Percentiles rank a stretch among this genome's conserved stretches.
Evolutionary conservation across 2,113 vertebrate genomes (phyloP).

Genomic region (pig (Sus scrofa)): DNA sequence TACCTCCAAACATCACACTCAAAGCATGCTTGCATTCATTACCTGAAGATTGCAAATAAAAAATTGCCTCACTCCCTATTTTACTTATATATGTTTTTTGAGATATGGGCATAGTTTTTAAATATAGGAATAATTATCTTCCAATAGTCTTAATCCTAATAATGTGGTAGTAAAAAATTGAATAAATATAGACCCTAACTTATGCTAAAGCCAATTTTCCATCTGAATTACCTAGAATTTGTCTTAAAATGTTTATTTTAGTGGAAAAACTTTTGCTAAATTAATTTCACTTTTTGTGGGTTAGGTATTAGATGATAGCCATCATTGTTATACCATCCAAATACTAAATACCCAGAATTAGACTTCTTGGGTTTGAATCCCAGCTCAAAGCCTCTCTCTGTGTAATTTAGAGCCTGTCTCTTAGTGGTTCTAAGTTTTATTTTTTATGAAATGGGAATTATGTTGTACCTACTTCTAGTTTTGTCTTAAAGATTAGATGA

Average conservation of each 20-base stretch:
- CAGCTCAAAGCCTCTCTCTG: background rate
- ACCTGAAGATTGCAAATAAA: background rate
- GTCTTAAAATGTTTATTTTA: slow-evolving; percentile 26
- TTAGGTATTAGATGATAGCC: background rate
- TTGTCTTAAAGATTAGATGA: background rate
- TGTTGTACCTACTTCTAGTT: background rate
- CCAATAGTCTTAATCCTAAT: background rate
- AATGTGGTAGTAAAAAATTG: background rate
- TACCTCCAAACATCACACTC: background rate
- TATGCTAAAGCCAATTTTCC: background rate
- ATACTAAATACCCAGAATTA: background rate
- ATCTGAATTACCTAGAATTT: background rate
- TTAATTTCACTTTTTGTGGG: background rate
- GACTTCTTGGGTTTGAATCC: background rate
- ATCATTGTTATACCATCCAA: background rate
- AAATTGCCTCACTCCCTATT: background rate
- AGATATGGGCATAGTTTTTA: background rate
- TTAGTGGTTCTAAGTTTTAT: slow-evolving; percentile 42
- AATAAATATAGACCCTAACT: background rate
- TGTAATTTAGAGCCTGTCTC: background rate
- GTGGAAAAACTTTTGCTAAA: background rate
- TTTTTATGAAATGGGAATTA: slow-evolving; percentile 5
- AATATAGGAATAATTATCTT: background rate
- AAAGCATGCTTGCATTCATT: background rate
- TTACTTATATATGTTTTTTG: background rate